Evolutionary conservation across 2,888 invertebrate species (phyloP).

Genomic region (Tortricodes alternella): DNA sequence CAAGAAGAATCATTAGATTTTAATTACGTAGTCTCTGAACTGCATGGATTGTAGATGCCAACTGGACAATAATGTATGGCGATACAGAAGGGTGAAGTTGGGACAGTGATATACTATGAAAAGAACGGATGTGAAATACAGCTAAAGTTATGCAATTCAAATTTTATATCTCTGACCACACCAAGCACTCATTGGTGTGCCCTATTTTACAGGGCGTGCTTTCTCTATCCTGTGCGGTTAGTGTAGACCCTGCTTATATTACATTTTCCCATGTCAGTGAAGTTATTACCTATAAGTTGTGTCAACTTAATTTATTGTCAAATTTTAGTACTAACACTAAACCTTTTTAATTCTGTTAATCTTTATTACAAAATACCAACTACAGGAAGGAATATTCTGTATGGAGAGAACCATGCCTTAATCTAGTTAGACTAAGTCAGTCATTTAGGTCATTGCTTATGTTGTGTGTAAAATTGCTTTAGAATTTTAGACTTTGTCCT

Average conservation of each 20-base stretch:
- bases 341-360: neutral
- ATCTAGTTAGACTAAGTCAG: constrained; percentile 18
- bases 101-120: neutral
- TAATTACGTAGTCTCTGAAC: neutral
- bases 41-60: neutral
- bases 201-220: neutral
- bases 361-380: neutral
- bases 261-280: neutral
- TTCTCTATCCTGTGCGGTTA: neutral
- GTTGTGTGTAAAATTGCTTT: constrained; percentile 39
- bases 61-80: neutral
- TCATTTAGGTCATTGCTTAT: constrained; percentile 50
- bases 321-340: too few species aligned
- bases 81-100: too few species aligned
- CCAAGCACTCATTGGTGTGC: too few species aligned
- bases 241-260: neutral
- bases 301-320: neutral
- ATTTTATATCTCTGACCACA: too few species aligned
- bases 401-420: constrained; percentile 8
- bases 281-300: too few species aligned
- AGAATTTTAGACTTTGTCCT: neutral
- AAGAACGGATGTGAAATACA: neutral
- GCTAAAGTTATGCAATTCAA: too few species aligned
- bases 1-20: constrained; percentile 84
- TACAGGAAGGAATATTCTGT: neutral